phyloP scores from a whole-genome alignment of 1,140 invertebrate species.

The Adoxophyes honmai region DNA sequence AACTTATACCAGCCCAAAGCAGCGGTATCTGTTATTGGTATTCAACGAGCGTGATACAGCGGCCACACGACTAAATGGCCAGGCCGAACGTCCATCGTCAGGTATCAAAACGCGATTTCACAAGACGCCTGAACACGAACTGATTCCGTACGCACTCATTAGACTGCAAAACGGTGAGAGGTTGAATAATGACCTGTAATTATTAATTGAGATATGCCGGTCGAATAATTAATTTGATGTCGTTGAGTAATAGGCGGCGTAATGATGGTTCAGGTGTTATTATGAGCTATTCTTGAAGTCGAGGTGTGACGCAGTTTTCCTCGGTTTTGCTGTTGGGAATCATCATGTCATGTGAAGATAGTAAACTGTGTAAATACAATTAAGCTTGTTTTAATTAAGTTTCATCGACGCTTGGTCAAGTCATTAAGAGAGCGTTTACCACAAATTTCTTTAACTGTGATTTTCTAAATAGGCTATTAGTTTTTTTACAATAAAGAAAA shows the following conservation, averaged over 20 bases:
- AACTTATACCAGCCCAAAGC: conserved; percentile 16
- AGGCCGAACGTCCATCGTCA: neutral
- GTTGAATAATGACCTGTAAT: conserved; percentile 3
- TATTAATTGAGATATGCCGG: conserved; percentile 1
- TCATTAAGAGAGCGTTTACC: too few relatives aligned
- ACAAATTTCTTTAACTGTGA: too few relatives aligned
- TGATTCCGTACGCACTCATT: neutral
- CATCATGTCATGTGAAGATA: too few relatives aligned
- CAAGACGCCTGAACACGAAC: conserved; percentile 5
- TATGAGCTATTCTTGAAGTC: too few relatives aligned
- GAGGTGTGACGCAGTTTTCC: too few relatives aligned
- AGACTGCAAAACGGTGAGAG: neutral
- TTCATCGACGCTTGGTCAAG: too few relatives aligned
- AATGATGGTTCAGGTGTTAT: neutral
- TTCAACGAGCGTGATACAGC: conserved; percentile 35
- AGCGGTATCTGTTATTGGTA: conserved; percentile 37
- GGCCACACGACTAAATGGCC: conserved; percentile 19
- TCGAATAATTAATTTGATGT: conserved; percentile 1
- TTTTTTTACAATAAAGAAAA: too few relatives aligned
- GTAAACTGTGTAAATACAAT: too few relatives aligned
- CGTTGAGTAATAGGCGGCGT: neutral
- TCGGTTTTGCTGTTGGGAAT: too few relatives aligned
- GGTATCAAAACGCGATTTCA: conserved; percentile 17
- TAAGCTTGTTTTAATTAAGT: too few relatives aligned
- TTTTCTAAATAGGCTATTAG: too few relatives aligned